Base-by-base conservation (phyloP, 2,113 vertebrate genomes). In the Prietella phreatophila region DNA sequence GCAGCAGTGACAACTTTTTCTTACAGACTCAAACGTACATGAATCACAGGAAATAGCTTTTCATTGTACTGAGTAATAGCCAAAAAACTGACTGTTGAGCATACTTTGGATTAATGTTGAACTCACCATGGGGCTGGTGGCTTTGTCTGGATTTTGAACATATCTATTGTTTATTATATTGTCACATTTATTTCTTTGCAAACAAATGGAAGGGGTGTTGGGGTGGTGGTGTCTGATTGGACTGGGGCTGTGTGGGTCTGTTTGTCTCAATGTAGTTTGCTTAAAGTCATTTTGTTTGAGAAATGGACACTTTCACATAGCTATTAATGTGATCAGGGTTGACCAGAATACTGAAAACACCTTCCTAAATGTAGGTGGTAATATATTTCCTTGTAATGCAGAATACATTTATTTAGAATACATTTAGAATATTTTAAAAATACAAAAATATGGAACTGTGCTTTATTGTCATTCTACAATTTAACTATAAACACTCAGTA, bases 131-230 rank as follows among this genome's bases (percentile, higher is more conserved):
- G 84, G 88, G 81, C n/a, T 10, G 55, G 65, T 39, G 79, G 39
- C 86, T 93, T 87, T 91, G 90, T 89, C 60, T 89, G 83, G 65
- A 67, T 91, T 91, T 90, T 84, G 55, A 85, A 89, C 78, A 84
- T 86, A 5, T 84, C 87, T 73, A 87, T 90, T 90, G 75, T 87
- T 92, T 88, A 53, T 86, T 82, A 78, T 85, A 50, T 76, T 90
- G 86, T 88, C 86, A 85, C 67, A 81, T 78, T 87, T 47, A 47
- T 47, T 47, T 47, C 5, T 47, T 47, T 47, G 5, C 42, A 47
- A 47, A 47, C 42, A 47, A 47, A 47, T 0, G 6, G 42, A 47
- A 6, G 42, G 42, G 42, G 42, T 47, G 42, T 47, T 47, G 47
- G 9, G 47, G 0, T 0, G 1, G 55, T 76, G 56, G 60, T 53